A percentile compares a stretch with the other conserved stretches of the same genome.
Conservation (phyloP, 1,140 invertebrate genomes). For the Holotrichia oblita region DNA sequence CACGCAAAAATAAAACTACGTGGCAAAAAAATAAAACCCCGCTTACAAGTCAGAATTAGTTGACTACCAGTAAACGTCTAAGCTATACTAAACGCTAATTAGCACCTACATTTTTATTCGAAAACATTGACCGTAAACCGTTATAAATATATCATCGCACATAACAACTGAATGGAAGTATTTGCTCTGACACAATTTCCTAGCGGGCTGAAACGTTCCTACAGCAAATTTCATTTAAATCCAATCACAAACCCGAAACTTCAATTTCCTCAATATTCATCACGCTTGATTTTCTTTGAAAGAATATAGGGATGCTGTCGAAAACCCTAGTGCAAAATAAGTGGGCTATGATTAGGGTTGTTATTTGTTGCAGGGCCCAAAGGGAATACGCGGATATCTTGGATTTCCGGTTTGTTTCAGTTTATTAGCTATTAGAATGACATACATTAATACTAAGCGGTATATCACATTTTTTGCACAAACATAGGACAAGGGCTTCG, state of each 20-base stretch:
- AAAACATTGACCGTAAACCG: not conserved
- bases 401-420: constrained; percentile 66
- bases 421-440: not conserved
- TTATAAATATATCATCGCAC: too few species aligned
- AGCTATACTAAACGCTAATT: too few species aligned
- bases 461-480: too few species aligned
- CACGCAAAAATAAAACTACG: too few species aligned
- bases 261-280: constrained; percentile 23
- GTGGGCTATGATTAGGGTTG: constrained; percentile 21
- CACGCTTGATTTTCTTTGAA: not conserved
- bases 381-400: constrained; percentile 64
- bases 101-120: not conserved
- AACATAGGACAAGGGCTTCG: constrained; percentile 40
- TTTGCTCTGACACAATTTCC: not conserved
- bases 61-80: too few species aligned
- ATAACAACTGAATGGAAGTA: not conserved
- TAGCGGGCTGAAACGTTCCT: not conserved
- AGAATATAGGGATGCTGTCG: not conserved
- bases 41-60: too few species aligned
- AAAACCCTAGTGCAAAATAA: not conserved
- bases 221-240: constrained; percentile 25
- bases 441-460: too few species aligned
- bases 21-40: too few species aligned
- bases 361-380: constrained; percentile 63
- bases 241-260: not conserved